Evolutionary conservation across 2,797 vertebrate species (phyloP).

Genomic region (Momotus momota): DNA sequence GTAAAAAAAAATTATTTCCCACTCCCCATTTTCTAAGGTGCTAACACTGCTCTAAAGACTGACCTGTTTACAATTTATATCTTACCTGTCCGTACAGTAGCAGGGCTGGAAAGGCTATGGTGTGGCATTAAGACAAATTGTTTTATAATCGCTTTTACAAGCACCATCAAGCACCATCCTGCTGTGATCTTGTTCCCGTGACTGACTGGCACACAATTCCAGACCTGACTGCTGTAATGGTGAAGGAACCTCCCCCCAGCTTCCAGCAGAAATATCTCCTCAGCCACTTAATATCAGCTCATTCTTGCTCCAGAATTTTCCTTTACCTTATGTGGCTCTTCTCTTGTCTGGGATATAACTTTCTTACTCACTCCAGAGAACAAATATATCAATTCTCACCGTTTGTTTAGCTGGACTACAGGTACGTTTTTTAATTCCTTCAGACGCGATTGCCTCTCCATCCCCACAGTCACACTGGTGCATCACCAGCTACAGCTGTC

Average conservation of each 20-base stretch:
- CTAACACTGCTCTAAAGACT: background rate
- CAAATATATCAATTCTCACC: background rate
- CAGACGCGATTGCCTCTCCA: background rate
- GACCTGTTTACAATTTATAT: background rate
- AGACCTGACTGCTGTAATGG: background rate
- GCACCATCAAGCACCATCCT: background rate
- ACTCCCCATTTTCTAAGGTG: background rate
- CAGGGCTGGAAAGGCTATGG: background rate
- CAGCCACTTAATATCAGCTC: background rate
- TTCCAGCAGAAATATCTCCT: background rate
- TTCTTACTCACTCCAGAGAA: background rate
- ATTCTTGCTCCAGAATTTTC: background rate
- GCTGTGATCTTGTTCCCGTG: background rate
- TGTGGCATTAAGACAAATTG: background rate
- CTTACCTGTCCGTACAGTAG: background rate
- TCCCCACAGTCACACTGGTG: background rate
- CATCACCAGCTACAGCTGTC: background rate
- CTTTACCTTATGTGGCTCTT: background rate
- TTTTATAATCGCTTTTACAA: slow-evolving; percentile 31
- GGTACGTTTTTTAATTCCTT: background rate
- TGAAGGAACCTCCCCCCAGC: background rate
- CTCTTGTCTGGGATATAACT: background rate
- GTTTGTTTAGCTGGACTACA: background rate
- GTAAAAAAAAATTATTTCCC: background rate
- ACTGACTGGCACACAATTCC: background rate